phyloP scores from a whole-genome alignment of 2,113 vertebrate genomes.

The Xenotilapia longispinis region DNA sequence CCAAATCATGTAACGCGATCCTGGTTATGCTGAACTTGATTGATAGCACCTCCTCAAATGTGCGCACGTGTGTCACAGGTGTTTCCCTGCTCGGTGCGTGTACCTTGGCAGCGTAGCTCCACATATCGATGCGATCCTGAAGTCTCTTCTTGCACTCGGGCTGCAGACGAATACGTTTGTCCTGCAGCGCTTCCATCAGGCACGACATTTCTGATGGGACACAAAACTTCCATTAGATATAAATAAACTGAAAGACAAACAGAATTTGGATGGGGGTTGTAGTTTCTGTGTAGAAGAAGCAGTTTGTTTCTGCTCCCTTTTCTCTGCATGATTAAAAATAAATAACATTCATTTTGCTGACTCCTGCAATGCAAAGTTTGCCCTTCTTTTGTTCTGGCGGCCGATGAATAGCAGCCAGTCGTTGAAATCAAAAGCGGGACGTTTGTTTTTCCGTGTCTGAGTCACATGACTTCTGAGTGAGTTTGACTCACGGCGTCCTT shows the following conservation, averaged over 20 bases:
- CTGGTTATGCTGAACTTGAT: not conserved
- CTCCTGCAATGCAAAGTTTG: not conserved
- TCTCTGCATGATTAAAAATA: fast-evolving
- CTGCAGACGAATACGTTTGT: slow-evolving; percentile 93
- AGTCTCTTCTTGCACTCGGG: slow-evolving; percentile 97
- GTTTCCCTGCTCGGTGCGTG: not conserved
- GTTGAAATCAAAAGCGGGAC: fast-evolving
- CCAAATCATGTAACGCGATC: fast-evolving
- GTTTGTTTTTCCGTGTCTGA: not conserved
- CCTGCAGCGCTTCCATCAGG: slow-evolving; percentile 93
- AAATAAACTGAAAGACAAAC: not conserved
- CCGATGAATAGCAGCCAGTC: not conserved
- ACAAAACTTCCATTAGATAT: not conserved
- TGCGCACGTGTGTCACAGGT: not conserved
- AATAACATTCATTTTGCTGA: not conserved
- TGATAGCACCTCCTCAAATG: not conserved
- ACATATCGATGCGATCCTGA: slow-evolving; percentile 97
- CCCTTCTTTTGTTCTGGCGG: not conserved
- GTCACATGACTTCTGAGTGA: not conserved
- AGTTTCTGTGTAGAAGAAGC: not conserved
- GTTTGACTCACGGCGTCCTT: slow-evolving; percentile 85
- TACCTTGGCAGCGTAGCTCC: slow-evolving; percentile 97
- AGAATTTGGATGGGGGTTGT: fast-evolving
- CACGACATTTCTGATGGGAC: slow-evolving; percentile 89
- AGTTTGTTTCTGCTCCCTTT: not conserved